Percentiles rank a stretch among this genome's conserved stretches.
Evolutionary conservation across 2,113 vertebrate species (phyloP).

Genomic region (Callaeas wilsoni): DNA sequence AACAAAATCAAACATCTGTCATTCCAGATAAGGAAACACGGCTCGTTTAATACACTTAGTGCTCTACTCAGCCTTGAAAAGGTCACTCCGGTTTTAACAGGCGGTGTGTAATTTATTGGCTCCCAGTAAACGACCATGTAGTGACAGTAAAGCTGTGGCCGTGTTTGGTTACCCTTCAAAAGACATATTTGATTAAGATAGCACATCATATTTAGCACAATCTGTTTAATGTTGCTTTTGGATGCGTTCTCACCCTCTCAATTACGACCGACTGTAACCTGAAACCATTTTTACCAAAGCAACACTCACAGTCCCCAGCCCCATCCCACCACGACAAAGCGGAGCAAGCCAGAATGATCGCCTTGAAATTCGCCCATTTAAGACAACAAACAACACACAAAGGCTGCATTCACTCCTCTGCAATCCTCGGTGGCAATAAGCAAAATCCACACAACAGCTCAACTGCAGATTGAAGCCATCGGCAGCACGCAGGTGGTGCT

Average conservation of each 20-base stretch:
- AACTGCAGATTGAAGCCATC: background rate
- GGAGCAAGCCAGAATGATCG: fast-evolving
- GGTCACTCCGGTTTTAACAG: slow-evolving; percentile 62
- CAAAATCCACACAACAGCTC: background rate
- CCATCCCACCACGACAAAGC: background rate
- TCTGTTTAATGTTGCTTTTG: slow-evolving; percentile 3
- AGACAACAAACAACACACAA: background rate
- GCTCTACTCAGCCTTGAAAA: slow-evolving; percentile 61
- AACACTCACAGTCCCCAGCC: background rate
- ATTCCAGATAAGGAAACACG: slow-evolving; percentile 40
- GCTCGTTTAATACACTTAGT: slow-evolving; percentile 59
- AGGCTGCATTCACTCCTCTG: background rate
- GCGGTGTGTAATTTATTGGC: slow-evolving; percentile 12
- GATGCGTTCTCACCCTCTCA: background rate
- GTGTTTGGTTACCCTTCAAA: background rate
- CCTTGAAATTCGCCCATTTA: background rate
- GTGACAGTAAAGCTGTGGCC: background rate
- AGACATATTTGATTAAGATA: background rate
- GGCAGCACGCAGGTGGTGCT: background rate
- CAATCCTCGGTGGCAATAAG: background rate
- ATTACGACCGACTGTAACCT: fast-evolving
- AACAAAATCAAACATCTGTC: slow-evolving; percentile 72
- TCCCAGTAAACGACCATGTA: slow-evolving; percentile 15
- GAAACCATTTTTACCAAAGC: background rate
- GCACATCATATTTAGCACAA: background rate